Percentiles rank a stretch among this genome's conserved stretches.
Evolutionary conservation across 2,797 vertebrate genomes (phyloP).

Genomic region (Parauchenoglanis ngamensis): DNA sequence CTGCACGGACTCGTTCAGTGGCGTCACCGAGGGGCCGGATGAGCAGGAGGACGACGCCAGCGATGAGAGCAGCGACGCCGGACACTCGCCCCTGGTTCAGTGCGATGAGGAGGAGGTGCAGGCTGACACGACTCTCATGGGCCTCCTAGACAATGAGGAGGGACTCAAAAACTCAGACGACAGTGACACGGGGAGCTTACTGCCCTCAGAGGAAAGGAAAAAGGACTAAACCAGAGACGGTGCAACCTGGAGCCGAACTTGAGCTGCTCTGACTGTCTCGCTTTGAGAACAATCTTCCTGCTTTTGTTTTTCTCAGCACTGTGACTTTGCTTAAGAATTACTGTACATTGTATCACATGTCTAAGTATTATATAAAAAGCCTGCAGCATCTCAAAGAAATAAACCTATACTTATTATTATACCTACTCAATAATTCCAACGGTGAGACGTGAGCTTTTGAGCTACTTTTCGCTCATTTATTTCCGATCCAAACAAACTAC

Average conservation of each 20-base stretch:
- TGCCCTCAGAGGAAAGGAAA: not conserved
- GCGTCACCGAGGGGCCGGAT: slow-evolving; percentile 56
- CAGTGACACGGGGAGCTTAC: slow-evolving; percentile 77
- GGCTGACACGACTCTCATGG: slow-evolving; percentile 80
- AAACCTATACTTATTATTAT: slow-evolving; percentile 35
- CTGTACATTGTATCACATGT: slow-evolving; percentile 1
- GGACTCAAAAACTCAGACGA: slow-evolving; percentile 76
- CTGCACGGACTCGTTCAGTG: slow-evolving; percentile 65
- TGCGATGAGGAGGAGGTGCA: slow-evolving; percentile 91
- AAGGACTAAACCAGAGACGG: not conserved
- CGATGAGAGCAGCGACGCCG: slow-evolving; percentile 66
- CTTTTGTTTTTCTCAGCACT: slow-evolving; percentile 42
- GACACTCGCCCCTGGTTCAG: slow-evolving; percentile 79
- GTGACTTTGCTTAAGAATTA: slow-evolving; percentile 48
- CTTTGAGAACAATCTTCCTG: slow-evolving; percentile 27
- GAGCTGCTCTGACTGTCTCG: not conserved
- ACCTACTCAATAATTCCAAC: slow-evolving; percentile 18
- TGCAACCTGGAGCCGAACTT: not conserved
- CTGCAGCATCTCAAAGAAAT: slow-evolving; percentile 37
- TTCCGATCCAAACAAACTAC: not conserved
- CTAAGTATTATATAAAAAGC: slow-evolving; percentile 8
- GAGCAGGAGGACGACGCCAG: slow-evolving; percentile 63
- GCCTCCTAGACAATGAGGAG: slow-evolving; percentile 67
- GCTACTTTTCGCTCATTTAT: not conserved
- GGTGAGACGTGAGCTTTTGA: not conserved